Conservation (phyloP, 2,113 vertebrate species). For the Thamnophis sirtalis region DNA sequence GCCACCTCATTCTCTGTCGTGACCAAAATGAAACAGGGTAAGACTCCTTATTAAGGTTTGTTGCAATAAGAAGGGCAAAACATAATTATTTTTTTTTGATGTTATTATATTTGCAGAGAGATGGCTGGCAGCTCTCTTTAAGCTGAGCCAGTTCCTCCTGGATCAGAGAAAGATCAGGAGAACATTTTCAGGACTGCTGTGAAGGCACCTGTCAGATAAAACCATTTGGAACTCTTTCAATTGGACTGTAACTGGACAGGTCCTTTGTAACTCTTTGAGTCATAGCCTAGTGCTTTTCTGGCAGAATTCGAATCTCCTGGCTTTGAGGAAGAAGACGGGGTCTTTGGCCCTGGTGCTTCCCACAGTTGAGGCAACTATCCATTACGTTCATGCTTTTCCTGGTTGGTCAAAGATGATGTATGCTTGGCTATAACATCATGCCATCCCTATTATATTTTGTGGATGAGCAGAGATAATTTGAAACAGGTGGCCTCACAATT, state of each 20-base stretch:
- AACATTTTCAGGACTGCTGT: not conserved
- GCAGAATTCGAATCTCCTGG: not conserved
- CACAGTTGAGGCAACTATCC: not conserved
- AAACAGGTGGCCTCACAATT: not conserved
- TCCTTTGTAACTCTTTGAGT: not conserved
- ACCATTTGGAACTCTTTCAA: not conserved
- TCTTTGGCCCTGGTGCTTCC: not conserved
- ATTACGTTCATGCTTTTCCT: not conserved
- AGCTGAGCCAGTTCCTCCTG: not conserved
- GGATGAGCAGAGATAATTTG: not conserved
- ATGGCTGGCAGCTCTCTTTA: not conserved
- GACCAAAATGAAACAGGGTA: not conserved
- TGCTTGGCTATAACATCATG: not conserved
- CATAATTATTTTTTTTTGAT: not conserved
- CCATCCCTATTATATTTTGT: not conserved
- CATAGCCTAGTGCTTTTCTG: not conserved
- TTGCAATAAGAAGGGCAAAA: not conserved
- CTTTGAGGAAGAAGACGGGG: not conserved
- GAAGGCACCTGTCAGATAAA: not conserved
- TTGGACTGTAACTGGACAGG: not conserved
- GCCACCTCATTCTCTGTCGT: no score
- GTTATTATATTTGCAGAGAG: not conserved
- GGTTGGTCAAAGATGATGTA: not conserved
- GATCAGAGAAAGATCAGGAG: not conserved
- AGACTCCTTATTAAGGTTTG: not conserved